phyloP scores from a whole-genome alignment of 2,113 vertebrate species.

The Patagioenas fasciata region DNA sequence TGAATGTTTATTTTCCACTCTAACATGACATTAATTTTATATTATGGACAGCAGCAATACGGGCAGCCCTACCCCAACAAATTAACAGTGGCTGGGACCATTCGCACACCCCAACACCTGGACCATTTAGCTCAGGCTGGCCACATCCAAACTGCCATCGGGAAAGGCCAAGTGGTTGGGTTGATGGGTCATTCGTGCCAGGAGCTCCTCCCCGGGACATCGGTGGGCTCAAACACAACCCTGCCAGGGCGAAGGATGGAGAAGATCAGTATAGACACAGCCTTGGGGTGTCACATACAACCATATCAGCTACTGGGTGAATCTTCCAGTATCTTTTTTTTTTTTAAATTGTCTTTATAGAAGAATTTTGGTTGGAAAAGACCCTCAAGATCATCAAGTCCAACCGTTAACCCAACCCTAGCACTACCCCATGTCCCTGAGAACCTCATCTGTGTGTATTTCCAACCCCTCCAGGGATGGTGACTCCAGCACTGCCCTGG shows the following conservation, averaged over 20 bases:
- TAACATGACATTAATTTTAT: fast-evolving
- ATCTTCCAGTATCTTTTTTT: not conserved
- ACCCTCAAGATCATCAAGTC: too few species aligned
- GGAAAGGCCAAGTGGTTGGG: not conserved
- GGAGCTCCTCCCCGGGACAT: not conserved
- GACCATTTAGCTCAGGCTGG: not conserved
- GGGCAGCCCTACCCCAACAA: fast-evolving
- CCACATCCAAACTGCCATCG: fast-evolving
- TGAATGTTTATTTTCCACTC: not conserved
- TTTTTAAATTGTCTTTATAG: not conserved
- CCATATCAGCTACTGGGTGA: fast-evolving
- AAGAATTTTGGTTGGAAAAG: too few species aligned
- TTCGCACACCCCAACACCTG: not conserved
- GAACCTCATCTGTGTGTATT: too few species aligned
- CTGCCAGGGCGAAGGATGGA: fast-evolving
- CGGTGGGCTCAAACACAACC: not conserved
- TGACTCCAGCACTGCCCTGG: too few species aligned
- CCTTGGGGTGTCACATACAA: fast-evolving
- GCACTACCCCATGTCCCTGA: too few species aligned
- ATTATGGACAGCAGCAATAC: not conserved
- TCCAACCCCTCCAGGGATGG: too few species aligned
- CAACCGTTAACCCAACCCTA: too few species aligned
- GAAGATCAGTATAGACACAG: fast-evolving
- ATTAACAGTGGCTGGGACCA: fast-evolving
- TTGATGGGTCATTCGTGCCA: fast-evolving